These are phyloP conservation scores for Podarcis cretensis DNA, from an alignment of 2,113 vertebrate genomes.

Conservation along the genomic window DNA sequence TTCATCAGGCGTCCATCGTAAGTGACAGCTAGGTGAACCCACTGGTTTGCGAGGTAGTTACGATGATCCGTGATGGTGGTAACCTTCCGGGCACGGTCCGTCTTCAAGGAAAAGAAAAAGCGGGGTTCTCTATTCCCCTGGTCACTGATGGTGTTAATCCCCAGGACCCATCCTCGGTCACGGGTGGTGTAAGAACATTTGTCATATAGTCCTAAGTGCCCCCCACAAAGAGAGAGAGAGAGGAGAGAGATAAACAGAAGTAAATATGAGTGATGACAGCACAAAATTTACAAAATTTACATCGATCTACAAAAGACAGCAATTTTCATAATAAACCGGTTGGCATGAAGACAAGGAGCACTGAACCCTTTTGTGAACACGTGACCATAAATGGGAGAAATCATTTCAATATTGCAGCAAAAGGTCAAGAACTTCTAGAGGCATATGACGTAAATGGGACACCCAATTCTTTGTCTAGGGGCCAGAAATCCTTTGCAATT, in stretches of 20 bases:
- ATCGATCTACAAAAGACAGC: slow-evolving; percentile 36
- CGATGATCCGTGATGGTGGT: slow-evolving; percentile 90
- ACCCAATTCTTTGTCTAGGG: not conserved
- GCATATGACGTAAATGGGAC: rapidly evolving
- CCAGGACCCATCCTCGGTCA: slow-evolving; percentile 96
- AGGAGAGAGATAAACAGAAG: slow-evolving; percentile 58
- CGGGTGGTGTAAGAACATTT: slow-evolving; percentile 98
- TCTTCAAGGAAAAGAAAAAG: slow-evolving; percentile 98
- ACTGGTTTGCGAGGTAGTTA: slow-evolving; percentile 91
- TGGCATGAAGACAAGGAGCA: not conserved
- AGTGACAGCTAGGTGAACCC: slow-evolving; percentile 91
- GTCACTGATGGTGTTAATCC: slow-evolving; percentile 93
- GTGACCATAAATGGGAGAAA: slow-evolving; percentile 4
- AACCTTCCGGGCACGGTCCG: slow-evolving; percentile 94
- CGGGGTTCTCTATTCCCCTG: slow-evolving; percentile 94
- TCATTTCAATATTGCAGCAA: slow-evolving; percentile 5
- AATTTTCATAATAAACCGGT: slow-evolving; percentile 15
- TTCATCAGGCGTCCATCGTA: slow-evolving; percentile 93
- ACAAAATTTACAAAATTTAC: slow-evolving; percentile 6
- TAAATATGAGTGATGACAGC: slow-evolving; percentile 65
- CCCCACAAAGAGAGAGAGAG: slow-evolving; percentile 68
- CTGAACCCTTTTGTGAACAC: slow-evolving; percentile 1
- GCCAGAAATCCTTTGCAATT: not conserved
- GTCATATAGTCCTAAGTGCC: slow-evolving; percentile 91
- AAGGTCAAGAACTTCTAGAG: slow-evolving; percentile 21